A percentile compares a stretch with the other conserved stretches of the same genome.
These are phyloP conservation scores for Patiria pectinifera DNA, from an alignment of 53 echinoderm and acorn worm genomes.

Conservation along the genomic window DNA sequence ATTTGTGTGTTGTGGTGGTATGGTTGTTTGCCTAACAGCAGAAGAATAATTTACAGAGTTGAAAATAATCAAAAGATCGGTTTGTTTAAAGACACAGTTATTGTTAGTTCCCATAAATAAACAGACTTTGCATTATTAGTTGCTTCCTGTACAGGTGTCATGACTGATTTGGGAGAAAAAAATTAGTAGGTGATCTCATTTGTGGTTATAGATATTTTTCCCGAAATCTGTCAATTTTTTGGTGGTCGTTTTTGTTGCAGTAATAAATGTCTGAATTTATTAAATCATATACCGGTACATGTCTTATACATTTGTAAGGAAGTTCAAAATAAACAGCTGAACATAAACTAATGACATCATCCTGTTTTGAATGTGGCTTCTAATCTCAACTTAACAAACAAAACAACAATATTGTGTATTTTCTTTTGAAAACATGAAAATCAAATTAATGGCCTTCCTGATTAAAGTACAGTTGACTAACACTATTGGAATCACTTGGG, in stretches of 20 bases:
- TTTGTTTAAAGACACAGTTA: neutral
- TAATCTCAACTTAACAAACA: neutral
- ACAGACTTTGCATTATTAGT: neutral
- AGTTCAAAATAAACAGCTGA: too few relatives aligned
- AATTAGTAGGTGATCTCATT: neutral
- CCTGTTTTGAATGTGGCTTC: too few relatives aligned
- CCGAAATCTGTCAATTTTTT: too few relatives aligned
- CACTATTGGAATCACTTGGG: constrained; percentile 13
- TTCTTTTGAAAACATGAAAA: neutral
- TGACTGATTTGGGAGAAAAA: neutral
- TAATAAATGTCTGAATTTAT: too few relatives aligned
- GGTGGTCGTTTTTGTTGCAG: too few relatives aligned
- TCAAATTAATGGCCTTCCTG: neutral
- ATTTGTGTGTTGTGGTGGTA: neutral
- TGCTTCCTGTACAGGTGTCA: neutral
- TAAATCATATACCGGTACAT: too few relatives aligned
- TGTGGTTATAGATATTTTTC: too few relatives aligned
- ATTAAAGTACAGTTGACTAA: neutral
- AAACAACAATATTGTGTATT: neutral
- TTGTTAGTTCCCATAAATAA: too few relatives aligned
- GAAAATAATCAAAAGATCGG: neutral
- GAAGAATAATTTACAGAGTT: neutral
- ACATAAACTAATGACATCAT: too few relatives aligned
- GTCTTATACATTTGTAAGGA: too few relatives aligned
- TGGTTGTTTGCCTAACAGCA: neutral